Evolutionary conservation across 53 echinoderm and acorn worm species (phyloP).

Genomic region (Stichopus horrens): DNA sequence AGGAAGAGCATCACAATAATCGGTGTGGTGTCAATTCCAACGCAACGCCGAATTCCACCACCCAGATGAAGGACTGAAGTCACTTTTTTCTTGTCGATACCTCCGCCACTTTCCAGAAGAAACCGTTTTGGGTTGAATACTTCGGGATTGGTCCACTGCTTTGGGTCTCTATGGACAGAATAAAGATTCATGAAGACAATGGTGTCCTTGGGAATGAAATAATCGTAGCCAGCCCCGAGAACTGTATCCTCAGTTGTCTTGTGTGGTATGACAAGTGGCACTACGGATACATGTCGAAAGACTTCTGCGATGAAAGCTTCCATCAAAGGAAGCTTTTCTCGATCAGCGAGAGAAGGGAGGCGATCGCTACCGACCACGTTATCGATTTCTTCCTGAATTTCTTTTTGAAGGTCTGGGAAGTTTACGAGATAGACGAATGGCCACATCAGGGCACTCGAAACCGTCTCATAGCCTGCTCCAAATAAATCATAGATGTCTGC

Average conservation of each 20-base stretch:
- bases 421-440: slow-evolving; percentile 50
- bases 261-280: slow-evolving; percentile 69
- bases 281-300: slow-evolving; percentile 58
- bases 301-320: slow-evolving; percentile 70
- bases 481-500: slow-evolving; percentile 60
- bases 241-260: slow-evolving; percentile 65
- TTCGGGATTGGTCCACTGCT: slow-evolving; percentile 10
- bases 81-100: slow-evolving; percentile 27
- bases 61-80: slow-evolving; percentile 5
- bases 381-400: slow-evolving; percentile 67
- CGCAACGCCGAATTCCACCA: slow-evolving; percentile 40
- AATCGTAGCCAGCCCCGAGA: slow-evolving; percentile 51
- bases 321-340: slow-evolving; percentile 58
- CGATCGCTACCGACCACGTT: slow-evolving; percentile 49
- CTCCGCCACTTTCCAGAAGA: slow-evolving; percentile 53
- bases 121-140: slow-evolving; percentile 81
- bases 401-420: slow-evolving; percentile 60
- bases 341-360: slow-evolving; percentile 53
- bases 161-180: slow-evolving; percentile 22
- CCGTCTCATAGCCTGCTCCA: slow-evolving; percentile 71
- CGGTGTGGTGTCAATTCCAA: slow-evolving; percentile 32
- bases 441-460: slow-evolving; percentile 60
- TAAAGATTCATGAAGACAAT: slow-evolving; percentile 62
- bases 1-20: slow-evolving; percentile 41
- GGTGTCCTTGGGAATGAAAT: slow-evolving; percentile 68